phyloP scores from a whole-genome alignment of 2,888 invertebrate species.

The Quadroppia sp. region DNA sequence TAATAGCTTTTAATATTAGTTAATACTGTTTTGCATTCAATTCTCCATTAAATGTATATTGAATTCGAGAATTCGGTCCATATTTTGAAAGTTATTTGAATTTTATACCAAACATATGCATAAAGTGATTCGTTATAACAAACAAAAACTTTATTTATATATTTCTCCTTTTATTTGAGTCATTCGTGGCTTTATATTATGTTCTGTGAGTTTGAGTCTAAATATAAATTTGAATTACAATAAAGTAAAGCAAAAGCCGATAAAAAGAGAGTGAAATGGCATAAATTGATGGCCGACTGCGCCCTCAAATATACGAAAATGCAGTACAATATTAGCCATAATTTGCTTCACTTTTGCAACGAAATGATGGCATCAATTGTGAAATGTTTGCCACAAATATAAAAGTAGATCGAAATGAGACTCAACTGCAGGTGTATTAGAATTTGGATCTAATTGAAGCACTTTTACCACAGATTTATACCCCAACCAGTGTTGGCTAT shows the following conservation, averaged over 20 bases:
- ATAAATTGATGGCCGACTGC: background rate
- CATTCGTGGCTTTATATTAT: background rate
- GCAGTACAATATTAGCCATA: background rate
- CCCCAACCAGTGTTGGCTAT: background rate
- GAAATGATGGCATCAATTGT: background rate
- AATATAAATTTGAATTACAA: conserved; percentile 10
- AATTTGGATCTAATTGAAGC: background rate
- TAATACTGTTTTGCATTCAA: conserved; percentile 7
- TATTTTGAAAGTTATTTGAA: conserved; percentile 1
- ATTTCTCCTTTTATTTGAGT: background rate
- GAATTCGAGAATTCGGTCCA: background rate
- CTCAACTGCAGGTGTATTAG: background rate
- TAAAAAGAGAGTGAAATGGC: conserved; percentile 14
- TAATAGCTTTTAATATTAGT: conserved; percentile 24
- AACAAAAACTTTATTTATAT: conserved; percentile 4
- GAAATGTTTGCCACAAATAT: background rate
- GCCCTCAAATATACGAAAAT: background rate
- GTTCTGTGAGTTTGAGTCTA: background rate
- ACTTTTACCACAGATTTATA: conserved; percentile 7
- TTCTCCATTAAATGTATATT: background rate
- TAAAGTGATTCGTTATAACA: background rate
- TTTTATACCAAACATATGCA: conserved; percentile 1
- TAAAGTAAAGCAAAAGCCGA: background rate
- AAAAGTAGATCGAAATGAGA: background rate
- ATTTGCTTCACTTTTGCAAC: background rate